These are phyloP conservation scores for Lasioglossum marginatum DNA, from an alignment of 2,888 invertebrate genomes.

Conservation along the genomic window DNA sequence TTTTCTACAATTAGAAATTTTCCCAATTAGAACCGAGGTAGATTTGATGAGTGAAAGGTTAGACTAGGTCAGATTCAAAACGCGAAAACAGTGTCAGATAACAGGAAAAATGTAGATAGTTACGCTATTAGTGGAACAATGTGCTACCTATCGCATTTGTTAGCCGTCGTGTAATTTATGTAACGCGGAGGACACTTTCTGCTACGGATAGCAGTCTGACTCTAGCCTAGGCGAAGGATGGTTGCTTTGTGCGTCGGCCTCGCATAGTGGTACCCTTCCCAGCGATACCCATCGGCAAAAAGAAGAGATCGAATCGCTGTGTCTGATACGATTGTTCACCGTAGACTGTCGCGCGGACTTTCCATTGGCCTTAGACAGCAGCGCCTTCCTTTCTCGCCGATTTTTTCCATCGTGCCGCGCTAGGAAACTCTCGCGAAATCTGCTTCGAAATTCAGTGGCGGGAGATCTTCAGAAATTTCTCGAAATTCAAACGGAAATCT, in stretches of 20 bases:
- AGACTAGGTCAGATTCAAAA: neutral
- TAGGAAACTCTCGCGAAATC: neutral
- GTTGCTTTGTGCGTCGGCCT: neutral
- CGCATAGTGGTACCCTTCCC: neutral
- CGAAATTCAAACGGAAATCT: too few relatives aligned
- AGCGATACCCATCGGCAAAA: neutral
- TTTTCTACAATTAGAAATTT: neutral
- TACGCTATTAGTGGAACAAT: neutral
- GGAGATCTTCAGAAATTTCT: neutral
- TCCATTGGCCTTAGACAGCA: slow-evolving; percentile 19
- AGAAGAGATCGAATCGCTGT: slow-evolving; percentile 6
- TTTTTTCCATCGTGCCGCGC: neutral
- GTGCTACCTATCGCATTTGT: neutral
- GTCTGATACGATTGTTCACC: slow-evolving; percentile 4
- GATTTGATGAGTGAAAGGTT: neutral
- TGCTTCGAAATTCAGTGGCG: neutral
- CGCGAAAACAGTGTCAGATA: neutral
- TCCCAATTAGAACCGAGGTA: neutral
- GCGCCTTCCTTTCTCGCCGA: slow-evolving; percentile 1
- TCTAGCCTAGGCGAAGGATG: neutral
- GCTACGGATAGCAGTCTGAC: neutral
- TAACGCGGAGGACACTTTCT: slow-evolving; percentile 16
- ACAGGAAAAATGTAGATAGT: neutral
- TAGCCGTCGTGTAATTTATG: neutral
- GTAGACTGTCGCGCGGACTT: slow-evolving; percentile 6